Evolutionary conservation across 2,797 vertebrate genomes (phyloP).

Genomic region (Onychomys leucogaster): DNA sequence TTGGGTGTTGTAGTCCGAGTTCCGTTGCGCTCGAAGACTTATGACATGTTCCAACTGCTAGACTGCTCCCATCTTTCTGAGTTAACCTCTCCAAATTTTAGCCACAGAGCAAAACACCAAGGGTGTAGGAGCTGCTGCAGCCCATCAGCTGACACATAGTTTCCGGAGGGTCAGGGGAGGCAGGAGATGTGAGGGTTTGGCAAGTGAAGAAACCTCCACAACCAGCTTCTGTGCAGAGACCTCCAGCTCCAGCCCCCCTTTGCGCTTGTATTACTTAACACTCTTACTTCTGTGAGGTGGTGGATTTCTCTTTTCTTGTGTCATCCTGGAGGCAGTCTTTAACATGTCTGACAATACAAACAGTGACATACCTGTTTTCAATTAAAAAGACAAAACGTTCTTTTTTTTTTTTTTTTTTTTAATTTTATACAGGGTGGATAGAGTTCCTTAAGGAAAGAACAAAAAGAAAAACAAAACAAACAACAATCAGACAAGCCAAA

Average conservation of each 20-base stretch:
- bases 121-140: not conserved
- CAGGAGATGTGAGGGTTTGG: not conserved
- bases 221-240: not conserved
- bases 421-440: not conserved
- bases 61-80: not conserved
- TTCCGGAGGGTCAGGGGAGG: not conserved
- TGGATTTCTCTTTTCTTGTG: not conserved
- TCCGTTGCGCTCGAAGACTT: not conserved
- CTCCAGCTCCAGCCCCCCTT: not conserved
- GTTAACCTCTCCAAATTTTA: not conserved
- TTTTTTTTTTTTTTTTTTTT: not conserved
- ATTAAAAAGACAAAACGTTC: not conserved
- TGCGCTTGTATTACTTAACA: not conserved
- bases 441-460: not conserved
- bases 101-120: not conserved
- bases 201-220: not conserved
- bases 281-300: not conserved
- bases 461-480: not conserved
- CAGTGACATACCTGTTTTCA: not conserved
- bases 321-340: not conserved
- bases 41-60: not conserved
- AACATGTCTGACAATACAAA: not conserved
- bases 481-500: not conserved
- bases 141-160: not conserved
- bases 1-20: constrained; percentile 12